Evolutionary conservation across 2,797 vertebrate species (phyloP), one percentile per base, ranked within the genome.

Genomic region (Amphiprion clarkii): DNA sequence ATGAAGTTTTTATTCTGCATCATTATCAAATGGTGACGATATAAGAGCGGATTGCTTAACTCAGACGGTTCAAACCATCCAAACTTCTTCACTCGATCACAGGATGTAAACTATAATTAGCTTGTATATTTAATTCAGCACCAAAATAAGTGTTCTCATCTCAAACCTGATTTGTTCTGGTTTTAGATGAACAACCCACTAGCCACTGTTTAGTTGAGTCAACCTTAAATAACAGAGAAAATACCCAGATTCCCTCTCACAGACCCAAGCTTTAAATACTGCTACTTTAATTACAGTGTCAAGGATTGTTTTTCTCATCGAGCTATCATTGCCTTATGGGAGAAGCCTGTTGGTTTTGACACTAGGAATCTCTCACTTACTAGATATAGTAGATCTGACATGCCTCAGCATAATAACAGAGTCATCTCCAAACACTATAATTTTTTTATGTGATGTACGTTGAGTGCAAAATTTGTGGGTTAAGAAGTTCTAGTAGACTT

Each of bases 381-480:
- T 7, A 46, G 42, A 73, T 42, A 44, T 58, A 59, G 64, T 54
- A 58, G 25, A 29, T 71, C 52, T 67, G n/a, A 2, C 13, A 77
- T 78, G 78, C 78, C 57, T 70, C 76, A 40, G 62, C 53, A 44
- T 86, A 87, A 90, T 89, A 73, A 90, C 75, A 90, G 77, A 86
- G 76, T 69, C 60, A 67, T 76, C 5, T 65, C 63, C 76, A 76
- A 83, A 91, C 82, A 87, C 83, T 89, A 71, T 87, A 72, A 84
- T 89, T 85, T 88, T 27, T 60, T 65, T 52, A 62, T 46, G 67
- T 79, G 79, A 91, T 84, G 78, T 89, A 83, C 58, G 67, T 56
- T 71, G 77, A 78, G 69, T 75, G 55, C 78, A 83, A 81, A 83
- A 3, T 54, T 3, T 55, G 76, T 80, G 67, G 68, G 80, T 84